phyloP scores from a whole-genome alignment of 1,140 invertebrate genomes.

The Homalodisca vitripennis region DNA sequence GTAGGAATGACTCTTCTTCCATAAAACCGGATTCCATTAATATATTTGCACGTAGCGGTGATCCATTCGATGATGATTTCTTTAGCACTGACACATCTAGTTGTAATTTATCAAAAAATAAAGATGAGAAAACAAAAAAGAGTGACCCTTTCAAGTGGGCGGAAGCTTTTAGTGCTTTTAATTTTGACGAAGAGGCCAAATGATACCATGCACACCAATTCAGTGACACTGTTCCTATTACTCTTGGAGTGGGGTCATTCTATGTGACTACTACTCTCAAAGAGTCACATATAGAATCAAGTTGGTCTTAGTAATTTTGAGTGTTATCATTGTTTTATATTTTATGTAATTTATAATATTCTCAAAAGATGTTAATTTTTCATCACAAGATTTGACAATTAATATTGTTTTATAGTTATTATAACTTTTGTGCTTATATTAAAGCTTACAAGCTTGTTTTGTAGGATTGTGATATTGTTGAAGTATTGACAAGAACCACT shows the following conservation, averaged over 20 bases:
- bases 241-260: slow-evolving; percentile 18
- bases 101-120: slow-evolving; percentile 49
- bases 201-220: slow-evolving; percentile 36
- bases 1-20: slow-evolving; percentile 49
- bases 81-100: slow-evolving; percentile 54
- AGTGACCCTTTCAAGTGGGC: slow-evolving; percentile 42
- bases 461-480: too few species aligned
- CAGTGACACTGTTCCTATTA: slow-evolving; percentile 15
- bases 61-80: slow-evolving; percentile 86
- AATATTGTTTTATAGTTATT: too few species aligned
- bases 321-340: too few species aligned
- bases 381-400: too few species aligned
- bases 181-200: slow-evolving; percentile 49
- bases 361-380: too few species aligned
- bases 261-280: slow-evolving; percentile 23
- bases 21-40: slow-evolving; percentile 83
- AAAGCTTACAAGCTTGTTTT: too few species aligned
- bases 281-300: slow-evolving; percentile 28
- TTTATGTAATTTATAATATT: too few species aligned
- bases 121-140: slow-evolving; percentile 45
- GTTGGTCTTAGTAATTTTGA: slow-evolving; percentile 22
- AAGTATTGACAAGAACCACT: too few species aligned
- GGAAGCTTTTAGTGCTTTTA: slow-evolving; percentile 45
- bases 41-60: slow-evolving; percentile 75
- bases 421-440: too few species aligned